Percentiles rank a stretch among this genome's conserved stretches.
Evolutionary conservation across 2,888 invertebrate genomes (phyloP).

Genomic region (Drosophila phalerata): DNA sequence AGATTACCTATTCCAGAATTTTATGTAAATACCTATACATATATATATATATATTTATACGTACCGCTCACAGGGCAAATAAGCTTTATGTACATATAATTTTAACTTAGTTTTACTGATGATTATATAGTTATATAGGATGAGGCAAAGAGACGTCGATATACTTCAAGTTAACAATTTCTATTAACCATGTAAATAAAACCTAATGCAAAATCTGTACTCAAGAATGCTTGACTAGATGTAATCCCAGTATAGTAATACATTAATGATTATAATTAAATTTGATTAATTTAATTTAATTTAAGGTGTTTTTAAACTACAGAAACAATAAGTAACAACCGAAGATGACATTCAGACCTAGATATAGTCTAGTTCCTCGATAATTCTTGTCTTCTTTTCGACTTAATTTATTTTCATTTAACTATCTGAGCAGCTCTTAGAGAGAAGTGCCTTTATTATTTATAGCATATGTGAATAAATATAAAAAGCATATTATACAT

Average conservation of each 20-base stretch:
- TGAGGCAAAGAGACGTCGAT: neutral
- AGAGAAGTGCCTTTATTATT: conserved; percentile 23
- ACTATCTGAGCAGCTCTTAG: neutral
- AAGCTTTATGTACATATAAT: conserved; percentile 71
- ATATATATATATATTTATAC: conserved; percentile 8
- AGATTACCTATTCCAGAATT: neutral
- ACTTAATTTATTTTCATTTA: neutral
- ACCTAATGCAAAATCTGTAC: neutral
- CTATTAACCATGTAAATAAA: conserved; percentile 16
- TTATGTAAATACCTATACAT: conserved; percentile 4
- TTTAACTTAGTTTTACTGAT: conserved; percentile 35
- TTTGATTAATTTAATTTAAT: neutral
- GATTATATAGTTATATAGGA: conserved; percentile 51
- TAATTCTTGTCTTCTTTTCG: neutral
- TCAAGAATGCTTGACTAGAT: neutral
- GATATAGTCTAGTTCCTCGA: neutral
- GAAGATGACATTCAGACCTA: neutral
- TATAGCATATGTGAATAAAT: conserved; percentile 1
- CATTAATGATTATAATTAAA: neutral
- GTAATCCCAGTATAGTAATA: neutral
- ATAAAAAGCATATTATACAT: conserved; percentile 3
- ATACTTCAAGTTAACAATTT: conserved; percentile 7
- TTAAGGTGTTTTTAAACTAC: neutral
- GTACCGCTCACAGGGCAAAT: conserved; percentile 34
- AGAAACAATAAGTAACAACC: neutral